phyloP scores from a whole-genome alignment of 1,140 invertebrate species.

The Philotrypesis tridentata region DNA sequence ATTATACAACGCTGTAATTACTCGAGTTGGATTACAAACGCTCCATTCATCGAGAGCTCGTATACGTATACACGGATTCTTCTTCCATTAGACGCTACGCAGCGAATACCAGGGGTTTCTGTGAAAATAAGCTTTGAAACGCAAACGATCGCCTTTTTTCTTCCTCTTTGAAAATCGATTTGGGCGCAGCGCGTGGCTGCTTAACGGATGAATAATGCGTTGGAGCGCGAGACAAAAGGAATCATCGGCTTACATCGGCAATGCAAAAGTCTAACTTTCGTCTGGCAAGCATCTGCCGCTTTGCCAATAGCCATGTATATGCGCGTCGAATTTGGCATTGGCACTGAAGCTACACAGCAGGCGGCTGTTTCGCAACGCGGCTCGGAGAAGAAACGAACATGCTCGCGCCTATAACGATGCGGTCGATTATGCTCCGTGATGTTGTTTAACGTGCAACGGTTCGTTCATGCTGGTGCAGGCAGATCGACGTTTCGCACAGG shows the following conservation, averaged over 20 bases:
- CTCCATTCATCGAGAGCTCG: background rate
- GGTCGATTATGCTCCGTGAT: background rate
- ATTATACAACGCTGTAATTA: no score
- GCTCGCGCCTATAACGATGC: conserved; percentile 27
- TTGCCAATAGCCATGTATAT: conserved; percentile 59
- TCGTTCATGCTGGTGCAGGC: background rate
- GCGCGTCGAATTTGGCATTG: background rate
- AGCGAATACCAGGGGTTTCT: background rate
- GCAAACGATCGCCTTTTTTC: no score
- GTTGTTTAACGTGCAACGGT: background rate
- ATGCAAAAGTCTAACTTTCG: conserved; percentile 51
- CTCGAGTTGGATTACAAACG: background rate
- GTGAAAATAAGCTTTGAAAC: no score
- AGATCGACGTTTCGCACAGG: background rate
- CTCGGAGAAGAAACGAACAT: no score
- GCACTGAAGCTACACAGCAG: background rate
- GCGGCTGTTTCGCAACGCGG: no score
- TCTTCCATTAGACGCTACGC: background rate
- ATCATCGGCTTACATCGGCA: background rate
- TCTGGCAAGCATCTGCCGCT: conserved; percentile 60
- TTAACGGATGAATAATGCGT: background rate
- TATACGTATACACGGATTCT: no score
- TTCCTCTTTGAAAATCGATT: background rate
- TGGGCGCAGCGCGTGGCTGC: no score
- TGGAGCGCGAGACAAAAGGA: background rate